Conservation (phyloP, 2,797 vertebrate species). For the Ciconia nigra region DNA sequence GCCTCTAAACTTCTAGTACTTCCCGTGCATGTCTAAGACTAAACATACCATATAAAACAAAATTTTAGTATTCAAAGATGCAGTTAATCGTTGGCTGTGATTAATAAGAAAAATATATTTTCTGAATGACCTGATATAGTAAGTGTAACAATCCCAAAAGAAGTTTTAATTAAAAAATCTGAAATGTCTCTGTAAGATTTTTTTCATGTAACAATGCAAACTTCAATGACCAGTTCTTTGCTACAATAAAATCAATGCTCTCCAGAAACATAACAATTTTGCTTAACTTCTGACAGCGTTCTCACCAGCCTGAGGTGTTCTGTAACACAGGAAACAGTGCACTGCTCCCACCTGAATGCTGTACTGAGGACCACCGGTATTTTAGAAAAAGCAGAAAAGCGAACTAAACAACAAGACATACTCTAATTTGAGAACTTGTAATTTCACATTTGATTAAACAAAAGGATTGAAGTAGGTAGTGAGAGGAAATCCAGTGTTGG, state of each 20-base stretch:
- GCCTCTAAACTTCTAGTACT: neutral
- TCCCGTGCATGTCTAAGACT: neutral
- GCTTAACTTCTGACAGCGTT: neutral
- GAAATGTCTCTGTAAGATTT: neutral
- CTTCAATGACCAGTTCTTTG: neutral
- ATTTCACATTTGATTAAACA: neutral
- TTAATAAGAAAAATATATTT: neutral
- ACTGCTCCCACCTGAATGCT: neutral
- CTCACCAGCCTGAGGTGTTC: neutral
- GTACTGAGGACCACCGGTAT: neutral
- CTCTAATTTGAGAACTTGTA: neutral
- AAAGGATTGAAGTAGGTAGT: neutral
- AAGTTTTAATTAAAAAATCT: neutral
- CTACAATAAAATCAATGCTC: neutral
- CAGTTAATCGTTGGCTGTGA: neutral
- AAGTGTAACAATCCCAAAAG: neutral
- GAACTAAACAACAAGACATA: neutral
- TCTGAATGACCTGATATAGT: neutral
- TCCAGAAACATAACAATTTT: neutral
- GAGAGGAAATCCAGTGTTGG: neutral
- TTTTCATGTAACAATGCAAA: neutral
- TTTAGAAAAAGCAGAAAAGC: neutral
- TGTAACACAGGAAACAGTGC: neutral
- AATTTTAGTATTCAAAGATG: neutral
- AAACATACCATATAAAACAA: neutral